A percentile compares a stretch with the other conserved stretches of the same genome.
Evolutionary conservation across 1,140 invertebrate species (phyloP).

Genomic region (Neuroterus valhalla): DNA sequence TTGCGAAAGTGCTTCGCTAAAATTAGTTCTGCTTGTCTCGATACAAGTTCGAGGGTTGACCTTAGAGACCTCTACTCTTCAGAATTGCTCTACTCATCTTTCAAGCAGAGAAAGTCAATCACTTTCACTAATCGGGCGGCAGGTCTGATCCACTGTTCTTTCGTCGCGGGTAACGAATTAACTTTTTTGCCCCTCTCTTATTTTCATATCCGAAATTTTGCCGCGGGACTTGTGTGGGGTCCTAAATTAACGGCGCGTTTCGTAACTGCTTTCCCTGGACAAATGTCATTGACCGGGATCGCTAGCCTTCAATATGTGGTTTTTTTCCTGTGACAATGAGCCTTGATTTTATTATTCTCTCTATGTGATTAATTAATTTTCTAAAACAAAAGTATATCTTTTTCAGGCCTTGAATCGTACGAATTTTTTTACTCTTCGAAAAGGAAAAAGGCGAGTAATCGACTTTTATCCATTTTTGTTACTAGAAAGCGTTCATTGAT

Average conservation of each 20-base stretch:
- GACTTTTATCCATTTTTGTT: too few species aligned
- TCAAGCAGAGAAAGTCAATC: conserved; percentile 28
- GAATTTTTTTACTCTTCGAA: too few species aligned
- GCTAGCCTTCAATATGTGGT: neutral
- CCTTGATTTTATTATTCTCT: neutral
- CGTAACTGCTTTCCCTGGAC: conserved; percentile 30
- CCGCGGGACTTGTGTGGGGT: neutral
- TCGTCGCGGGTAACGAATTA: conserved; percentile 21
- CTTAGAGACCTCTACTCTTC: neutral
- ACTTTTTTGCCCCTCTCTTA: conserved; percentile 11
- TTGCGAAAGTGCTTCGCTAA: neutral
- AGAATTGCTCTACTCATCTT: conserved; percentile 3
- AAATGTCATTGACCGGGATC: conserved; percentile 21
- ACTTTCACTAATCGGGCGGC: conserved; percentile 42
- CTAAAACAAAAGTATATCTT: too few species aligned
- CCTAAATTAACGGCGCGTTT: conserved; percentile 30
- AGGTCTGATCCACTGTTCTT: conserved; percentile 12
- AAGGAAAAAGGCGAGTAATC: too few species aligned
- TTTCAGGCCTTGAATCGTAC: too few species aligned
- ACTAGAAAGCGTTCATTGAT: too few species aligned
- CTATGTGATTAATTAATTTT: too few species aligned
- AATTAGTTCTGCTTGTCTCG: neutral
- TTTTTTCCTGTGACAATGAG: neutral
- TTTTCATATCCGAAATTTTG: neutral
- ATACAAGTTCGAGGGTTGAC: neutral